A percentile compares a stretch with the other conserved stretches of the same genome.
phyloP scores from a whole-genome alignment of 2,797 vertebrate species.

The Enteromius treurensis region DNA sequence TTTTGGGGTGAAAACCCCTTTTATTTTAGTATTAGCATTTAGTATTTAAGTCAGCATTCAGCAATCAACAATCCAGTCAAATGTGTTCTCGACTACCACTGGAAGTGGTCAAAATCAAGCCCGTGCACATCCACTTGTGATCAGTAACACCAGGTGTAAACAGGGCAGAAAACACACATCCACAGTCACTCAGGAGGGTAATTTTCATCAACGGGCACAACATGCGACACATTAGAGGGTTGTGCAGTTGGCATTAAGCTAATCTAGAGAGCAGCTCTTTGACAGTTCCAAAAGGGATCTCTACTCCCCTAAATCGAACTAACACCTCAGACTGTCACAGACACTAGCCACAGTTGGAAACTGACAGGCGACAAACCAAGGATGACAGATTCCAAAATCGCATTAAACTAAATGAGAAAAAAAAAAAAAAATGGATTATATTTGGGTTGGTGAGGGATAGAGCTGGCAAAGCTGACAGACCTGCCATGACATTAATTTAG shows the following conservation, averaged over 20 bases:
- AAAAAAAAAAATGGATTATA: conserved; percentile 66
- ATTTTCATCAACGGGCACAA: conserved; percentile 51
- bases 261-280: conserved; percentile 58
- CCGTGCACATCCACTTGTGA: neutral
- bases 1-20: too few species aligned
- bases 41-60: too few species aligned
- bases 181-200: conserved; percentile 31
- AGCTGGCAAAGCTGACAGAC: conserved; percentile 70
- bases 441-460: conserved; percentile 67
- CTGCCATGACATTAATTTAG: conserved; percentile 76
- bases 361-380: conserved; percentile 77
- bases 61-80: neutral
- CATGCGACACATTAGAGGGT: conserved; percentile 61
- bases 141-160: neutral
- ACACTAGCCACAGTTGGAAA: conserved; percentile 66
- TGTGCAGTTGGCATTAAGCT: conserved; percentile 67
- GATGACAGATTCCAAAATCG: conserved; percentile 79
- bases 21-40: too few species aligned
- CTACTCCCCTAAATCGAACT: conserved; percentile 64
- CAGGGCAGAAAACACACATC: conserved; percentile 3
- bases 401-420: conserved; percentile 73
- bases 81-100: neutral
- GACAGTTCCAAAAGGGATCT: conserved; percentile 62
- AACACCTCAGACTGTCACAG: conserved; percentile 68
- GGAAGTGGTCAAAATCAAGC: neutral